A percentile compares a stretch with the other conserved stretches of the same genome.
phyloP scores from a whole-genome alignment of 2,113 vertebrate species.

The Cichladusa arquata region DNA sequence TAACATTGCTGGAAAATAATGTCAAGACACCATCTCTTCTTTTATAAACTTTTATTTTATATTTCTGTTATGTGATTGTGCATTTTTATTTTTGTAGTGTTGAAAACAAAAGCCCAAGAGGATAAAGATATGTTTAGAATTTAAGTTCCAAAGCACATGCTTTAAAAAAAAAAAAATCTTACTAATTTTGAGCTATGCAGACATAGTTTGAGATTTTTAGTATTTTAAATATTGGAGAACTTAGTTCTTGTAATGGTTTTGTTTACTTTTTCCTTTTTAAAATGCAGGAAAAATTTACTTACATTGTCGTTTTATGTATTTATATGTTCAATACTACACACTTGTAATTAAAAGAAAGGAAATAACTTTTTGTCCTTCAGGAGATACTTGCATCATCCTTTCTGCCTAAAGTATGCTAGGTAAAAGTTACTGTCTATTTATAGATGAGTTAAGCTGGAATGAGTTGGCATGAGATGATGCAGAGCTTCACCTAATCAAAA shows the following conservation, averaged over 20 bases:
- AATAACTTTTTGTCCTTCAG: neutral
- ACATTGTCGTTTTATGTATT: neutral
- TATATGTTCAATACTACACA: neutral
- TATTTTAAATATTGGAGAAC: neutral
- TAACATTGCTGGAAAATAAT: neutral
- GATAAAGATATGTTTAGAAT: neutral
- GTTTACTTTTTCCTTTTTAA: neutral
- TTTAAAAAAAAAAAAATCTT: neutral
- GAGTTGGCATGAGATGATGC: neutral
- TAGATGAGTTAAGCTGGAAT: neutral
- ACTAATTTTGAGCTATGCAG: neutral
- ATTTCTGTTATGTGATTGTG: neutral
- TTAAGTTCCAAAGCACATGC: neutral
- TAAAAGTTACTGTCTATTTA: neutral
- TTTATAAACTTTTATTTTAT: neutral
- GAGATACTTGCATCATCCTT: neutral
- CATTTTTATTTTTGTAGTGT: neutral
- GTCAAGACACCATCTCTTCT: neutral
- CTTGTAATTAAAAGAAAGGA: neutral
- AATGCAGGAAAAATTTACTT: neutral
- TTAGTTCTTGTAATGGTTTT: neutral
- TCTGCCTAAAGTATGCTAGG: neutral
- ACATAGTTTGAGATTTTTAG: neutral
- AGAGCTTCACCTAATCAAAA: neutral
- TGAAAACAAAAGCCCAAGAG: neutral